Percentiles rank a stretch among this genome's conserved stretches.
These are phyloP conservation scores for Peromyscus attwateri DNA, from an alignment of 2,797 vertebrate genomes.

Conservation along the genomic window DNA sequence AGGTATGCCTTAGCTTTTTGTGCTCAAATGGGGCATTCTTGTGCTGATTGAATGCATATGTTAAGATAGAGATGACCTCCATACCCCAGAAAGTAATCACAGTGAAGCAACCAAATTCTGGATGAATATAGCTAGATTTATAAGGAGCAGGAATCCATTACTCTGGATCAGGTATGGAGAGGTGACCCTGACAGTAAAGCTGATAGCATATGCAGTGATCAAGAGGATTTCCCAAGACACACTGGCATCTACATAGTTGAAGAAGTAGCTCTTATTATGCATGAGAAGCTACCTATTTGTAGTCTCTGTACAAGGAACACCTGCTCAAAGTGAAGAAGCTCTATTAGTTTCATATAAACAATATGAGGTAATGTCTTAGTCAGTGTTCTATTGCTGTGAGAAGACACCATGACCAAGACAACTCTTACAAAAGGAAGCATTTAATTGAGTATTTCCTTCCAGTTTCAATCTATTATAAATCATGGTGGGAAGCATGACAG, in stretches of 20 bases:
- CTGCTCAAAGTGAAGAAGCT: slow-evolving; percentile 96
- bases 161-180: neutral
- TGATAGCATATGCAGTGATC: too few species aligned
- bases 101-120: neutral
- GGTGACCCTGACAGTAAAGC: too few species aligned
- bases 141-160: neutral
- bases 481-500: too few species aligned
- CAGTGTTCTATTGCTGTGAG: neutral
- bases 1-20: neutral
- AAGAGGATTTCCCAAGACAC: neutral
- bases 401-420: neutral
- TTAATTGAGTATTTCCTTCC: neutral
- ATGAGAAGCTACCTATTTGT: slow-evolving; percentile 97
- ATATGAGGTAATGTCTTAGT: neutral
- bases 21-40: neutral
- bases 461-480: neutral
- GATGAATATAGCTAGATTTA: neutral
- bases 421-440: neutral
- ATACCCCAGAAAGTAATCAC: neutral
- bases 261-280: slow-evolving; percentile 88
- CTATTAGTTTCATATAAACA: neutral
- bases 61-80: neutral
- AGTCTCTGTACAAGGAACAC: slow-evolving; percentile 98
- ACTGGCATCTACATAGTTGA: neutral
- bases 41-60: neutral